Evolutionary conservation across 2,113 vertebrate species (phyloP), one percentile per base, ranked within the genome.

Genomic region (Glaucomys volans): DNA sequence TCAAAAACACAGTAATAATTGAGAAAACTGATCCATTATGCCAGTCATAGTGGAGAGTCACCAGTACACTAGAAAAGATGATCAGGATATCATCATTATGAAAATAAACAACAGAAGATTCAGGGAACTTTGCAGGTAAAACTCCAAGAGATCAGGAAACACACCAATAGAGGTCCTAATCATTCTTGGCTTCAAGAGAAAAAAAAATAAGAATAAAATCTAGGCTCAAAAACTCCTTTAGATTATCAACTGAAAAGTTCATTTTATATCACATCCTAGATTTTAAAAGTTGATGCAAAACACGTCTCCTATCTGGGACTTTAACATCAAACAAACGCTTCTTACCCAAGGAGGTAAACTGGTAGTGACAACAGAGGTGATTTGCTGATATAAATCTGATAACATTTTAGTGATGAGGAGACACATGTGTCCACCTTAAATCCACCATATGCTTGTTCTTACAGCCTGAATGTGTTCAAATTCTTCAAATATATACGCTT

Each of bases 391-490:
- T 76, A 88, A 96, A 47, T 32, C 40, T 54, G 42, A 91, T 59
- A 24, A 44, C 40, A 42, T 74, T 74, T 47, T 32, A 47, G 54
- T 24, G 32, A 64, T 59, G 72, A 69, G 22, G 40, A 92, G 26
- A 95, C 32, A 74, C 67, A 37, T 54, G 71, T 47, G 50, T 37
- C 28, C 28, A 64, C 26, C 32, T 91, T 93, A 82, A 37, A 57
- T 35, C n/a, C 1, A 18, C 59, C 80, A 88, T 94, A 59, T 94
- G 90, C 92, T 62, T 26, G 0, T 92, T 92, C 76, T 96, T 86
- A 80, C 12, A 54, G 22, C 50, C 30, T 37, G 54, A n/a, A 86
- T 47, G 74, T 12, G 54, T 91, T 80, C 74, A 93, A 96, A 59
- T 40, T 35, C 91, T 91, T 87, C 17, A 69, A 47, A 47, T 3